phyloP scores from a whole-genome alignment of 35 echinoderm and acorn worm species.

The Apostichopus parvimensis region DNA sequence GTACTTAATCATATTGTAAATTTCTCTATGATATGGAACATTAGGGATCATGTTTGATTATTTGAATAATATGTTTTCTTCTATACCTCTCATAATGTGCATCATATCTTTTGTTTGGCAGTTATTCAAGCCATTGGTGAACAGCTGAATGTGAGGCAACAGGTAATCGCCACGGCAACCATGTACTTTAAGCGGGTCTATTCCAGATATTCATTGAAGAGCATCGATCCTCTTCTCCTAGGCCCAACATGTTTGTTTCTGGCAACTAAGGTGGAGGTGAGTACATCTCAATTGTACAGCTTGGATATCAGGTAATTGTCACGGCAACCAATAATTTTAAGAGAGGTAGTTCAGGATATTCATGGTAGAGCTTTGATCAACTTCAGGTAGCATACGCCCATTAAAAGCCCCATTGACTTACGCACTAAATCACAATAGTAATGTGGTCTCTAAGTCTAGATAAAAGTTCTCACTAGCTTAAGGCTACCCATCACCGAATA shows the following conservation, averaged over 20 bases:
- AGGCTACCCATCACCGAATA: too few relatives aligned
- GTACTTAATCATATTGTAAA: too few relatives aligned
- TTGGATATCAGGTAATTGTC: too few relatives aligned
- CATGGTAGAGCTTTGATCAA: too few relatives aligned
- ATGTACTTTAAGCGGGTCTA: slow-evolving; percentile 99
- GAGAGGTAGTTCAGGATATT: too few relatives aligned
- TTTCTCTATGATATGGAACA: too few relatives aligned
- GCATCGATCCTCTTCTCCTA: slow-evolving; percentile 87
- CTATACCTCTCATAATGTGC: background rate
- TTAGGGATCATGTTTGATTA: background rate
- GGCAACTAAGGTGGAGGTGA: slow-evolving; percentile 91
- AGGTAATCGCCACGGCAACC: slow-evolving; percentile 93
- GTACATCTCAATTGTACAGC: background rate
- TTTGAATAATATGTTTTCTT: background rate
- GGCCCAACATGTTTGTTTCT: slow-evolving; percentile 92
- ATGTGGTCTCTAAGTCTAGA: too few relatives aligned
- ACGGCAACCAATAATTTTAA: too few relatives aligned
- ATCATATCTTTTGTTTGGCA: slow-evolving; percentile 47
- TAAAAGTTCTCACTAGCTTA: too few relatives aligned
- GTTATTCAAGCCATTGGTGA: slow-evolving; percentile 98
- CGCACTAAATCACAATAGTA: too few relatives aligned
- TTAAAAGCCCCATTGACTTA: too few relatives aligned
- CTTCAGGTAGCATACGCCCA: too few relatives aligned
- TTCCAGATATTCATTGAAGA: slow-evolving; percentile 86
- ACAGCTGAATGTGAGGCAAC: slow-evolving; percentile 94